Percentiles rank a stretch among this genome's conserved stretches.
Evolutionary conservation across 2,113 vertebrate species (phyloP).

Genomic region (Picathartes gymnocephalus): DNA sequence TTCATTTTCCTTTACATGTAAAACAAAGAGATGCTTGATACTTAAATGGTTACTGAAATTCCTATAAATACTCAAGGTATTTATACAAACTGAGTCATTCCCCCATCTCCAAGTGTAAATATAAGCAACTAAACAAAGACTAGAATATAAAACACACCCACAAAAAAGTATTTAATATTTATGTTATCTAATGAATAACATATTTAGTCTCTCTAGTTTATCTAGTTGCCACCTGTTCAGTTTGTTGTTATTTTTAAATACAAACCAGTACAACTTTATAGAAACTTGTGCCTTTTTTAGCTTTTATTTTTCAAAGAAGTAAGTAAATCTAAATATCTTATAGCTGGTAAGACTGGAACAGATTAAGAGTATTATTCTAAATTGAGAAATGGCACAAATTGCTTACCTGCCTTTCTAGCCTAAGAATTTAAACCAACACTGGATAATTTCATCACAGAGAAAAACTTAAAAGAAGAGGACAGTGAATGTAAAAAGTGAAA

Average conservation of each 20-base stretch:
- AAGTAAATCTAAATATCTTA: neutral
- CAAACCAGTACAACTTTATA: neutral
- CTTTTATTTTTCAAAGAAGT: neutral
- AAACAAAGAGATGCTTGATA: slow-evolving; percentile 8
- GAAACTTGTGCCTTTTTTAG: neutral
- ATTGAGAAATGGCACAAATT: neutral
- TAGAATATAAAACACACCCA: neutral
- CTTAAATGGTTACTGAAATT: slow-evolving; percentile 12
- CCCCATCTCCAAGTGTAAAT: neutral
- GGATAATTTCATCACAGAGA: slow-evolving; percentile 41
- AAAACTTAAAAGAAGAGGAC: slow-evolving; percentile 1
- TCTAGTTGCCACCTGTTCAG: neutral
- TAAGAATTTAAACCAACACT: slow-evolving; percentile 25
- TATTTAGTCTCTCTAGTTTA: neutral
- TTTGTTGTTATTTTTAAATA: neutral
- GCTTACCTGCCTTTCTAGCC: neutral
- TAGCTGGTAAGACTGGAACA: neutral
- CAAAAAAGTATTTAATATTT: neutral
- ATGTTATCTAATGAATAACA: neutral
- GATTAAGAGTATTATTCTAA: slow-evolving; percentile 26
- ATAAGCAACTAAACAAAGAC: neutral
- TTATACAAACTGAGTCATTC: neutral
- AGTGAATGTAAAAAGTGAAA: neutral
- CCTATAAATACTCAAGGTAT: neutral
- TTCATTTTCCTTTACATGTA: neutral